These are phyloP conservation scores for Noctua janthe DNA, from an alignment of 2,888 invertebrate genomes.

Conservation along the genomic window DNA sequence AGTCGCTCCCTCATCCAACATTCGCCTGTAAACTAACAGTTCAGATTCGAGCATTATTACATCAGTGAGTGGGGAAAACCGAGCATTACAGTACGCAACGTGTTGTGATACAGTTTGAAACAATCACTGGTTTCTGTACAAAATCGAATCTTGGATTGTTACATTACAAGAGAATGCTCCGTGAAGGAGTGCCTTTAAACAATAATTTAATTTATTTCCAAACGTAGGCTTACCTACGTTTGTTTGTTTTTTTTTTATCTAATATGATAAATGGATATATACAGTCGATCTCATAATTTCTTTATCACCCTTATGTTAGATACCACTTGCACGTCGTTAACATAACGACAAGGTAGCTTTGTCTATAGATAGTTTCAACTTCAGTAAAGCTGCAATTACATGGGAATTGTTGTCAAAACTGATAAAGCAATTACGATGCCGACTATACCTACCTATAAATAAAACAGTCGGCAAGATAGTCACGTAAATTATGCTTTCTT, in stretches of 20 bases:
- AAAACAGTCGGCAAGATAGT: background rate
- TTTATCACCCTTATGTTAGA: background rate
- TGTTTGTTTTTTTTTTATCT: no score
- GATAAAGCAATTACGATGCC: background rate
- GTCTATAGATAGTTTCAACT: background rate
- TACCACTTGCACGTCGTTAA: background rate
- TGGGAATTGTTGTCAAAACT: background rate
- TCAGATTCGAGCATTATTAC: background rate
- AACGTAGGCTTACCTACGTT: background rate
- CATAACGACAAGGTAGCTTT: background rate
- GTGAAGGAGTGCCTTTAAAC: background rate
- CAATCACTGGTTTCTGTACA: background rate
- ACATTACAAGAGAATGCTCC: background rate
- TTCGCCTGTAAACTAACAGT: background rate
- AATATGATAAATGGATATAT: background rate
- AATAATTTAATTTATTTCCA: background rate
- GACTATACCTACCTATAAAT: background rate
- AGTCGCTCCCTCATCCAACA: background rate
- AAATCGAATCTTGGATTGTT: no score
- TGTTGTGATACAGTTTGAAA: background rate
- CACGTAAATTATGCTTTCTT: slow-evolving; percentile 38
- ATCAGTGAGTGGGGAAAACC: background rate
- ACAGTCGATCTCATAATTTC: background rate
- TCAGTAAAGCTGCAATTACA: background rate
- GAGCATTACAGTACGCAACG: background rate